phyloP scores from a whole-genome alignment of 2,888 invertebrate species.

The Drosophila mimica region DNA sequence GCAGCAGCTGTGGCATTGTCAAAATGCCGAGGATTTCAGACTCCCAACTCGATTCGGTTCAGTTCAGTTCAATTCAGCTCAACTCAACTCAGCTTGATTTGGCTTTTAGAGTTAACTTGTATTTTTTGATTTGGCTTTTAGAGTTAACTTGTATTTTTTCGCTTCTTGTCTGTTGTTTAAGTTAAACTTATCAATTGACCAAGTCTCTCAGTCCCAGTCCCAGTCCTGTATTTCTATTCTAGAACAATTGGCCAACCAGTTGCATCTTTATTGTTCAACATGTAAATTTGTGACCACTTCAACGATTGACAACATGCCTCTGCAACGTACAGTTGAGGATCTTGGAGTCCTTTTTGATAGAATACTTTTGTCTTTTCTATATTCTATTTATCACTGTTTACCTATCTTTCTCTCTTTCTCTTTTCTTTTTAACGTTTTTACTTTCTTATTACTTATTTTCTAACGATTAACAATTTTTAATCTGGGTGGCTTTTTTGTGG shows the following conservation, averaged over 20 bases:
- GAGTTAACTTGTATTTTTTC: background rate
- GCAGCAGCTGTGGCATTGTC: background rate
- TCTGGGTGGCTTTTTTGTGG: background rate
- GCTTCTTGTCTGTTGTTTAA: conserved; percentile 1
- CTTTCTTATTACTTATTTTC: background rate
- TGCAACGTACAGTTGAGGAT: background rate
- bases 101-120: background rate
- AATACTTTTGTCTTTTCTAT: background rate
- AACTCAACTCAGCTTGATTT: background rate
- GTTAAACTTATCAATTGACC: conserved; percentile 39
- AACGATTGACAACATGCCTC: background rate
- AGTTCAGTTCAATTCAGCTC: background rate
- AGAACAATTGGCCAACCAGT: background rate
- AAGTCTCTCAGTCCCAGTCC: background rate
- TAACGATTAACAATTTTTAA: background rate
- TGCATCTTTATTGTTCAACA: no score
- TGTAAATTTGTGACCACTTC: background rate
- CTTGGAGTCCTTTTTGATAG: background rate
- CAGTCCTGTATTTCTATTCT: background rate
- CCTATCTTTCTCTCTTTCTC: no score
- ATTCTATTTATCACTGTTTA: background rate
- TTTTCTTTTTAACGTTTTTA: background rate
- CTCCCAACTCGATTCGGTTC: background rate
- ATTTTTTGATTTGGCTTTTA: background rate
- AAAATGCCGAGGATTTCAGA: background rate